Percentiles rank a stretch among this genome's conserved stretches.
Conservation (phyloP, 2,888 invertebrate species). For the Frankliniella intonsa region DNA sequence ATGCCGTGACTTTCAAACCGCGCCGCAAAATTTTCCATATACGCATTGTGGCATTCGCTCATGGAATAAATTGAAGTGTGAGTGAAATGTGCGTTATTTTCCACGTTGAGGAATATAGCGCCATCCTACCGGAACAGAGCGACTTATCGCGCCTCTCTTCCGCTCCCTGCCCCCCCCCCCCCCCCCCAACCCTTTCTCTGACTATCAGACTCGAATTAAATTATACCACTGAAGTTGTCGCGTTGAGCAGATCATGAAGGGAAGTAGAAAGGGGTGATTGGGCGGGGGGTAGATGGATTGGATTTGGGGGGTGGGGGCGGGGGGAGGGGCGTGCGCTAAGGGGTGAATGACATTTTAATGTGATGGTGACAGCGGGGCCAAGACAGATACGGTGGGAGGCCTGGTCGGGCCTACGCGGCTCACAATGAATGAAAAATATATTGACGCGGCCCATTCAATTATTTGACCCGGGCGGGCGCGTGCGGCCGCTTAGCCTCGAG, state of each 20-base stretch:
- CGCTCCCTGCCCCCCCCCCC: not conserved
- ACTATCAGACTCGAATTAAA: conserved; percentile 2
- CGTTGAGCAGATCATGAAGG: not conserved
- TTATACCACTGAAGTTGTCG: not conserved
- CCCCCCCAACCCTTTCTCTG: not conserved
- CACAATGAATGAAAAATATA: not conserved
- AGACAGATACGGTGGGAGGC: not conserved
- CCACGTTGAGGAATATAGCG: too few relatives aligned
- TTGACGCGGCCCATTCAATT: not conserved
- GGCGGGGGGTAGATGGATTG: too few relatives aligned
- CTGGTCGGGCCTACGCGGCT: not conserved
- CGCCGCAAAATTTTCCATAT: too few relatives aligned
- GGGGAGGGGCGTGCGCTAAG: not conserved
- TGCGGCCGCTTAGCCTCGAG: too few relatives aligned
- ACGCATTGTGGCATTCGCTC: too few relatives aligned
- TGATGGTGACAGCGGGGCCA: not conserved
- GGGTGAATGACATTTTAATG: conserved; percentile 10
- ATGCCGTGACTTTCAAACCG: too few relatives aligned
- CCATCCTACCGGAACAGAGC: not conserved
- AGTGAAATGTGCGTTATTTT: too few relatives aligned
- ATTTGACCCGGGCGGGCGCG: too few relatives aligned
- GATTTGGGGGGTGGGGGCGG: not conserved
- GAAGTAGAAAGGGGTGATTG: not conserved
- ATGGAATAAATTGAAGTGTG: too few relatives aligned
- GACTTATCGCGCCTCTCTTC: not conserved